Evolutionary conservation across 2,888 invertebrate genomes (phyloP), one percentile per base, ranked within the genome.

Genomic region (Xestobium rufovillosum): DNA sequence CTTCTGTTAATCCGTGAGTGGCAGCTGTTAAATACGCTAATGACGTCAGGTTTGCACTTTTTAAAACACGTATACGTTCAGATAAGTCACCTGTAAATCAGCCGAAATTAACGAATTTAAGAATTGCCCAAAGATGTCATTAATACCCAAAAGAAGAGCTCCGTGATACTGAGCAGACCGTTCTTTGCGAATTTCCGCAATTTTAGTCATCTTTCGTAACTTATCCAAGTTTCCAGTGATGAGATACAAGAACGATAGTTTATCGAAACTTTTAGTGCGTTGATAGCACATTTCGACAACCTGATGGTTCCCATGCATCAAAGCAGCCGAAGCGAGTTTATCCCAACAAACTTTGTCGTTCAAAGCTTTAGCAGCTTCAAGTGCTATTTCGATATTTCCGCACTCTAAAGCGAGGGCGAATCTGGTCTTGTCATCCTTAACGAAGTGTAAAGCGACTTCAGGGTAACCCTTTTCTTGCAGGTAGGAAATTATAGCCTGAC

Each of bases 221-320:
- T 98, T 98, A 42, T 97, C 97, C 56, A 95, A 69, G 66, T 99
- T 98, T 8, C 98, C 98, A 10, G 98, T 99, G 47, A 97, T 91
- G 26, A 98, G 73, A 67, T 99, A 98, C 26, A 98, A 73, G 72
- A 99, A 98, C 10, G 95, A 88, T 0, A 99, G 75, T 68, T 96
- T 96, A 66, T 98, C 97, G 64, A 98, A 99, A 71, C 96, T 96
- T 70, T 98, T 99, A 1, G 96, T 98, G 44, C 97, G 79, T 61
- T 99, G 97, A 67, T 99, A 99, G 58, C 96, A 95, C 95, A 98
- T 96, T 66, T 99, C 98, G 1, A 98, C 97, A 1, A 87, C 85
- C 70, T 89, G 89, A 59, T 89, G 87, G 58, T 89, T 89, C n/a
- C 90, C 97, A 59, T 94, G 94, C 49, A 89, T 69, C 13, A 97